Conservation (phyloP, 1,140 invertebrate genomes). For the Drosophila kurseongensis region DNA sequence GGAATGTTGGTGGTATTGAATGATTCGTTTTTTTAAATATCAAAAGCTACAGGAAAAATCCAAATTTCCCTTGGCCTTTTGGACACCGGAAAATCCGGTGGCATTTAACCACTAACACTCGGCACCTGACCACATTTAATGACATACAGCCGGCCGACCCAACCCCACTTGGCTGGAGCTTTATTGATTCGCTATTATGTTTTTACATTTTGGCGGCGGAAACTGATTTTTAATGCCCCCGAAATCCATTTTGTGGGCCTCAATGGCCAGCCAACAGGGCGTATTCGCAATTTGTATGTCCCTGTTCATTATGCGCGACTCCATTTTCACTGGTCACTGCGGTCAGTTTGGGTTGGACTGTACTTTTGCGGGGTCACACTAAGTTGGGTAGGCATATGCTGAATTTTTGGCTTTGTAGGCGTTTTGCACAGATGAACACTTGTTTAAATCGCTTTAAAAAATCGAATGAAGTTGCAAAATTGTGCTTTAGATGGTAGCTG, state of each 20-base stretch:
- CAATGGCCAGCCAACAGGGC: conserved; percentile 20
- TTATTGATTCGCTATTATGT: conserved; percentile 67
- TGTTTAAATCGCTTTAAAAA: no score
- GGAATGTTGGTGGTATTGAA: no score
- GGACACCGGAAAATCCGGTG: background rate
- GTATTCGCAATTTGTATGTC: conserved; percentile 55
- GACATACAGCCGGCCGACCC: conserved; percentile 24
- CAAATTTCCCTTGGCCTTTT: background rate
- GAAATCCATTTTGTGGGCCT: conserved; percentile 56
- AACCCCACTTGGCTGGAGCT: conserved; percentile 28
- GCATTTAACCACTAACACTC: conserved; percentile 4
- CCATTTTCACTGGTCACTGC: conserved; percentile 34
- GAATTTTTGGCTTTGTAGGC: background rate
- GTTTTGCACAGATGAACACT: background rate
- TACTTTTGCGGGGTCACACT: background rate
- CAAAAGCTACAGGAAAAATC: background rate
- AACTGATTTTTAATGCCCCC: conserved; percentile 67
- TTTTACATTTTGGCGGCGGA: conserved; percentile 47
- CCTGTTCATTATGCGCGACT: conserved; percentile 47
- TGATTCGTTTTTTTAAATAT: background rate
- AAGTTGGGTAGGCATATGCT: background rate
- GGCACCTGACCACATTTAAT: conserved; percentile 15
- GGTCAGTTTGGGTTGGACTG: background rate
- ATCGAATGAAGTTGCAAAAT: no score
- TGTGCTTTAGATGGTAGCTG: no score